phyloP scores from a whole-genome alignment of 2,888 invertebrate species.

The Aquatica leii region DNA sequence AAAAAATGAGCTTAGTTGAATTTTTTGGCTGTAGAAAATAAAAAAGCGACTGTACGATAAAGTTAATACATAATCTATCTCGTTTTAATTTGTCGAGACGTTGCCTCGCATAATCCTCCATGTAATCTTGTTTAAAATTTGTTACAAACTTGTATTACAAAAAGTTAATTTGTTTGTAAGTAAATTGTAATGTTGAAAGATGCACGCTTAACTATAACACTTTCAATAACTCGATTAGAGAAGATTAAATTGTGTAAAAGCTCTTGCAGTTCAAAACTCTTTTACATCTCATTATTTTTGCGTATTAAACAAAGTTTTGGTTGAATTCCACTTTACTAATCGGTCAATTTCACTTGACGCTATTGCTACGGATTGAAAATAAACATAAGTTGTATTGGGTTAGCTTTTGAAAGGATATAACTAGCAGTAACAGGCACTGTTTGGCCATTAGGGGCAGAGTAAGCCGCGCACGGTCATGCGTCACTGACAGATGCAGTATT shows the following conservation, averaged over 20 bases:
- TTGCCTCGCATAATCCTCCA: background rate
- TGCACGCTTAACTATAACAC: background rate
- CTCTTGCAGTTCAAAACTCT: background rate
- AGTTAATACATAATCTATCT: conserved; percentile 3
- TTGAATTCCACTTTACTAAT: no score
- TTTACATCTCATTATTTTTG: background rate
- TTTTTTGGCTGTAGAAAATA: background rate
- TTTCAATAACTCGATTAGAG: conserved; percentile 3
- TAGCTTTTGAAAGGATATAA: conserved; percentile 26
- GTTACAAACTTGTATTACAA: background rate
- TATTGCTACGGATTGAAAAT: conserved; percentile 28
- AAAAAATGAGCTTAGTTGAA: background rate
- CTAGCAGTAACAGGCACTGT: conserved; percentile 28
- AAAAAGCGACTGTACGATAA: background rate
- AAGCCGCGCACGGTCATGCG: conserved; percentile 28
- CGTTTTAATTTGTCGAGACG: background rate
- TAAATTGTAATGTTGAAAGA: conserved; percentile 2
- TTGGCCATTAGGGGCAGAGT: conserved; percentile 34
- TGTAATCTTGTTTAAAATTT: conserved; percentile 4
- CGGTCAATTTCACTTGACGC: no score
- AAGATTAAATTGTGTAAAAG: background rate
- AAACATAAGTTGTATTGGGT: conserved; percentile 28
- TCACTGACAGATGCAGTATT: conserved; percentile 38
- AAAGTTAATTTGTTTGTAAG: conserved; percentile 7
- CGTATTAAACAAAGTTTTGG: conserved; percentile 7